These are phyloP conservation scores for Enteromius paludinosus DNA, from an alignment of 2,797 vertebrate genomes.

Conservation along the genomic window DNA sequence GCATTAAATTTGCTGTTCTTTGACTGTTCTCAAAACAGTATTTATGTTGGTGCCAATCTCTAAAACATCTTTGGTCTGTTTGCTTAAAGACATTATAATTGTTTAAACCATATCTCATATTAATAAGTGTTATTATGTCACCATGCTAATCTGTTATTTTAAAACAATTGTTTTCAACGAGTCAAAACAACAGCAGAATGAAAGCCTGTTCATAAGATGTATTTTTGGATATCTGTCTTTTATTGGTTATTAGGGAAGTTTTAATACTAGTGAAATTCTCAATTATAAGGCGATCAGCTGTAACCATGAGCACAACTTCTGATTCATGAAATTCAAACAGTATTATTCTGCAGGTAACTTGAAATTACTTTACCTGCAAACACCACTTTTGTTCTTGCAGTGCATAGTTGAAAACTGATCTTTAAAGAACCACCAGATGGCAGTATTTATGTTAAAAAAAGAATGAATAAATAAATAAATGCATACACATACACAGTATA, in stretches of 20 bases:
- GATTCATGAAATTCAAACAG: neutral
- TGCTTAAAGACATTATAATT: neutral
- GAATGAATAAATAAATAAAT: neutral
- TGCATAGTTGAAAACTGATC: neutral
- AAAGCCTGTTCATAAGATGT: neutral
- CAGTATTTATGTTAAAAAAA: neutral
- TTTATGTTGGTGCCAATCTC: neutral
- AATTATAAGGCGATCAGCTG: neutral
- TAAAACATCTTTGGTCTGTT: neutral
- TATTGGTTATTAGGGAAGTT: neutral
- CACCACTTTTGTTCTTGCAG: neutral
- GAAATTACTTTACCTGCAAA: neutral
- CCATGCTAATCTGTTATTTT: neutral
- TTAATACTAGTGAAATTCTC: neutral
- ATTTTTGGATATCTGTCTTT: neutral
- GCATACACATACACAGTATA: neutral
- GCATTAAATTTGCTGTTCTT: neutral
- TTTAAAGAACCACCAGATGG: neutral
- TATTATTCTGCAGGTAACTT: neutral
- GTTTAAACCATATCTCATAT: neutral
- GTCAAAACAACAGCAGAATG: neutral
- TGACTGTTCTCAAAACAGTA: neutral
- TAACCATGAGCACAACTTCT: neutral
- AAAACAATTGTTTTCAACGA: neutral
- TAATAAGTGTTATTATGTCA: neutral